phyloP scores from a whole-genome alignment of 37 sponge, comb jelly and placozoan species.

The Tethya wilhelma region DNA sequence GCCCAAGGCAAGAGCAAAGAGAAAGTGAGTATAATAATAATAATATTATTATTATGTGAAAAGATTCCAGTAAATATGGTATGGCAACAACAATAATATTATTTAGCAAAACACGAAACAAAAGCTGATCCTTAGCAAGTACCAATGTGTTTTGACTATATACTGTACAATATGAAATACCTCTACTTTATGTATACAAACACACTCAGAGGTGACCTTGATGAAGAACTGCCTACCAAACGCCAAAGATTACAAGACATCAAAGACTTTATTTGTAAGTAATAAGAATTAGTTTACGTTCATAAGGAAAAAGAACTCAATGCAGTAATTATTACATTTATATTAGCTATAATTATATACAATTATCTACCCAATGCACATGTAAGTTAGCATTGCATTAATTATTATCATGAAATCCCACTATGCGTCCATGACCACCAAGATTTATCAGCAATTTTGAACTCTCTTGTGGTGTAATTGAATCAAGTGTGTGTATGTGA shows the following conservation, averaged over 20 bases:
- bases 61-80: too few relatives aligned
- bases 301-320: not conserved
- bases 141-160: too few relatives aligned
- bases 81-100: too few relatives aligned
- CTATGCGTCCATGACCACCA: not conserved
- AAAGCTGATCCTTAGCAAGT: too few relatives aligned
- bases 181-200: not conserved
- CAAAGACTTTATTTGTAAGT: not conserved
- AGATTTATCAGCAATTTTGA: not conserved
- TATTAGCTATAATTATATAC: not conserved
- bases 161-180: too few relatives aligned
- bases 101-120: too few relatives aligned
- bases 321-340: too few relatives aligned
- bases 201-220: not conserved
- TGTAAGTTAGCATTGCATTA: too few relatives aligned
- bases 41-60: too few relatives aligned
- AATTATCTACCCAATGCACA: too few relatives aligned
- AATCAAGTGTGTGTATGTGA: not conserved
- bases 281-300: too few relatives aligned
- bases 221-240: conserved; percentile 45
- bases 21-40: conserved; percentile 64
- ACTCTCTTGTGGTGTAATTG: not conserved
- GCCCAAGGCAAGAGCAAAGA: conserved; percentile 93
- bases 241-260: conserved; percentile 51
- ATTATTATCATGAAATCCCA: not conserved